phyloP scores from a whole-genome alignment of 1,140 invertebrate genomes.

The Brachionus rubens region DNA sequence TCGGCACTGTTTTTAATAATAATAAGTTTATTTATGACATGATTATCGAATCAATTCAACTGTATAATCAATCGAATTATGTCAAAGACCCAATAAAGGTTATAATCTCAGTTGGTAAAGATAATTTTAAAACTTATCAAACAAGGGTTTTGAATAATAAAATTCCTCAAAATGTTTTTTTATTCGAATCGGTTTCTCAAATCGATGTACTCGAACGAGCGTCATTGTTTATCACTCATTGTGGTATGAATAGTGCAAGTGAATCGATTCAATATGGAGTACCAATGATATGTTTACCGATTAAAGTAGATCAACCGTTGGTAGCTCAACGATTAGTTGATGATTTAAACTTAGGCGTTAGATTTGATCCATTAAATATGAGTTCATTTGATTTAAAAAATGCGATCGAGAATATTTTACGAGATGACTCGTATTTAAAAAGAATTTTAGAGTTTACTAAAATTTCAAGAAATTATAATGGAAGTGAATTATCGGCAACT shows the following conservation, averaged over 20 bases:
- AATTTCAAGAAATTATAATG: background rate
- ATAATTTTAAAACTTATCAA: background rate
- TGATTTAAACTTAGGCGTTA: constrained; percentile 14
- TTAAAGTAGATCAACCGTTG: constrained; percentile 35
- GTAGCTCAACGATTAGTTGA: constrained; percentile 9
- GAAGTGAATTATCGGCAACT: background rate
- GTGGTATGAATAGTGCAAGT: constrained; percentile 39
- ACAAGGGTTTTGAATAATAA: background rate
- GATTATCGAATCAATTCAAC: background rate
- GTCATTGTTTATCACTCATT: constrained; percentile 36
- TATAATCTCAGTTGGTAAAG: background rate
- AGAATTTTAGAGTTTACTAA: background rate
- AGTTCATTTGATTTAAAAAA: background rate
- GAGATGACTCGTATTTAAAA: background rate
- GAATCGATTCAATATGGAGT: constrained; percentile 38
- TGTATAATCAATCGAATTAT: too few relatives aligned
- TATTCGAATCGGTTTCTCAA: background rate
- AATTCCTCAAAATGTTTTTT: constrained; percentile 5
- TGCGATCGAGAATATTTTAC: background rate
- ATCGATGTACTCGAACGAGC: constrained; percentile 16
- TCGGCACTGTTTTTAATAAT: constrained; percentile 41
- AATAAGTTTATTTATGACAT: constrained; percentile 5
- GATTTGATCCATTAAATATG: constrained; percentile 17
- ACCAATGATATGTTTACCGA: constrained; percentile 29
- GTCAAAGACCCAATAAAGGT: background rate